These are phyloP conservation scores for Spodoptera littoralis DNA, from an alignment of 2,888 invertebrate genomes.

Conservation along the genomic window DNA sequence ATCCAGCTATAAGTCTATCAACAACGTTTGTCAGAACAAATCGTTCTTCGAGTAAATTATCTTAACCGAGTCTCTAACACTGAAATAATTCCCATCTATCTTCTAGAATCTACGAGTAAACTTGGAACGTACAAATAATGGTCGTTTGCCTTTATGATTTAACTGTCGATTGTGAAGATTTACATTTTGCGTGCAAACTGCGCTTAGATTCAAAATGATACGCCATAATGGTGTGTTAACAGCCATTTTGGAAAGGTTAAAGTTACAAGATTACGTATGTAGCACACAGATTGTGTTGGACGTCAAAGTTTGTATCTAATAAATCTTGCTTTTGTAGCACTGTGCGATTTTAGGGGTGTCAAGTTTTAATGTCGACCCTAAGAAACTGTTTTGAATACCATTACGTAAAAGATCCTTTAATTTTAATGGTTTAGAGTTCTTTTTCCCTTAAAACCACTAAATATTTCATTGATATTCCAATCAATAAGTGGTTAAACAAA, in stretches of 20 bases:
- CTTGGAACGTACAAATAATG: constrained; percentile 38
- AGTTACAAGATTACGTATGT: constrained; percentile 39
- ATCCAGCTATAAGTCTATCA: too few relatives aligned
- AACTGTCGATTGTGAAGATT: constrained; percentile 45
- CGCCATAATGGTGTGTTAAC: constrained; percentile 46
- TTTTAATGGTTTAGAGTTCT: too few relatives aligned
- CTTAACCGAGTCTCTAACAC: constrained; percentile 1
- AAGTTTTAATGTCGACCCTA: not conserved
- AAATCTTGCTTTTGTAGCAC: constrained; percentile 23
- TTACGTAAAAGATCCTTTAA: too few relatives aligned
- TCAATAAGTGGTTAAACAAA: too few relatives aligned
- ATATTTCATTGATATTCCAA: too few relatives aligned
- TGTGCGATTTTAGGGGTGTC: constrained; percentile 26
- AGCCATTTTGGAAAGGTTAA: constrained; percentile 46
- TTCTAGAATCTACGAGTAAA: constrained; percentile 18
- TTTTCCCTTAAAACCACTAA: too few relatives aligned
- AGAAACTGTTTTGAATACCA: not conserved
- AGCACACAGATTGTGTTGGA: constrained; percentile 37
- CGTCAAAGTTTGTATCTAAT: constrained; percentile 30
- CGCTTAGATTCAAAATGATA: constrained; percentile 48
- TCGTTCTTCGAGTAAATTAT: not conserved
- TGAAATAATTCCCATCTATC: constrained; percentile 29
- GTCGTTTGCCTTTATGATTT: constrained; percentile 48
- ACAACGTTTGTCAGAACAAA: too few relatives aligned
- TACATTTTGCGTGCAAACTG: constrained; percentile 47